Evolutionary conservation across 2,888 invertebrate genomes (phyloP).

Genomic region (Cataglyphis cursor): DNA sequence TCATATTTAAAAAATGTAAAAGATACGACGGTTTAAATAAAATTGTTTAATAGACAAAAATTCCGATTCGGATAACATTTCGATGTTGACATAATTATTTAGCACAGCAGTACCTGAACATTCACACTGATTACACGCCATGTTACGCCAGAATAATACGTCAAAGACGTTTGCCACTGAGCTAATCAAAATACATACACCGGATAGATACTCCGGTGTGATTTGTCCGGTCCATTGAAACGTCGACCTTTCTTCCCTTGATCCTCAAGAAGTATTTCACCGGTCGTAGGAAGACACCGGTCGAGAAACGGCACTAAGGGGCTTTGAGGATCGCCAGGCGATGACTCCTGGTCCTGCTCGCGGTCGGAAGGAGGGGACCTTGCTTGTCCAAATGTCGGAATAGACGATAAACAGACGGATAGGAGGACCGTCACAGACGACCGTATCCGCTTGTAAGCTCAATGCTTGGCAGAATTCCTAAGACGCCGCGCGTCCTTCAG

Average conservation of each 20-base stretch:
- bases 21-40: not conserved
- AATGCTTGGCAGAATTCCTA: slow-evolving; percentile 73
- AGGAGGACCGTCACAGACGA: slow-evolving; percentile 69
- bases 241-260: slow-evolving; percentile 66
- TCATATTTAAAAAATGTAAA: not conserved
- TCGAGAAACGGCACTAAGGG: slow-evolving; percentile 71
- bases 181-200: slow-evolving; percentile 63
- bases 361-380: slow-evolving; percentile 51
- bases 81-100: slow-evolving; percentile 32
- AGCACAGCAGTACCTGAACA: not conserved
- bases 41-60: not conserved
- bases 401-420: slow-evolving; percentile 83
- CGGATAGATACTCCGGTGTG: slow-evolving; percentile 62
- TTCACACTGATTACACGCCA: not conserved
- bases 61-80: not conserved
- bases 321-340: slow-evolving; percentile 77
- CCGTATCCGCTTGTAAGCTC: slow-evolving; percentile 76
- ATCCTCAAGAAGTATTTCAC: slow-evolving; percentile 67
- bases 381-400: slow-evolving; percentile 77
- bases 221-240: slow-evolving; percentile 71
- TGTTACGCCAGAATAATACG: slow-evolving; percentile 6
- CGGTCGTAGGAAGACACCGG: slow-evolving; percentile 60
- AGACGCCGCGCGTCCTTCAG: slow-evolving; percentile 70
- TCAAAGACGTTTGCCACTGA: slow-evolving; percentile 53
- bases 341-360: slow-evolving; percentile 62